Conservation (phyloP, 2,113 vertebrate genomes). For the Epinephelus fuscoguttatus region DNA sequence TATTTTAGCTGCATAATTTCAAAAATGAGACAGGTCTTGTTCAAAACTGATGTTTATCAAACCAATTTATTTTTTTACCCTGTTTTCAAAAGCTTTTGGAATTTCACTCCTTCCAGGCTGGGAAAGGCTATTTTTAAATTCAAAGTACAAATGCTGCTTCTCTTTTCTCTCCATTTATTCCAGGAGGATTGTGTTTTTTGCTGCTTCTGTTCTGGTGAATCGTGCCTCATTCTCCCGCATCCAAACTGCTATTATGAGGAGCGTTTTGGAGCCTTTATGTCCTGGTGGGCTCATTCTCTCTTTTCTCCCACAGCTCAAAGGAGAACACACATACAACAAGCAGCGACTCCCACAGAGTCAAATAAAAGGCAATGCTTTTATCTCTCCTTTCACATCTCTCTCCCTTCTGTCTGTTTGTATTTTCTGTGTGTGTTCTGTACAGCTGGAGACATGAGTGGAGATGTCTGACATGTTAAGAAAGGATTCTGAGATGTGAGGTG, state of each 20-base stretch:
- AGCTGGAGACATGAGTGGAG: neutral
- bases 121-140: neutral
- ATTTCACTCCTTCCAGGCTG: neutral
- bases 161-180: neutral
- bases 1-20: no score
- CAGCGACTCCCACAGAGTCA: conserved; percentile 20
- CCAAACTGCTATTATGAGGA: conserved; percentile 16
- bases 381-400: neutral
- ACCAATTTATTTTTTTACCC: neutral
- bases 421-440: conserved; percentile 17
- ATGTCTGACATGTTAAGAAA: conserved; percentile 22
- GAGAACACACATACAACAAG: conserved; percentile 28
- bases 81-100: neutral
- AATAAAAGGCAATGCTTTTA: conserved; percentile 36
- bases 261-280: conserved; percentile 27
- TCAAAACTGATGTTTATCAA: neutral
- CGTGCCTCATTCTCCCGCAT: neutral
- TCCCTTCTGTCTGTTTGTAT: conserved; percentile 22
- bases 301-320: conserved; percentile 21
- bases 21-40: neutral
- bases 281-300: conserved; percentile 14
- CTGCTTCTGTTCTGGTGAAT: conserved; percentile 10
- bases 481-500: neutral
- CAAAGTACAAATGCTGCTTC: neutral
- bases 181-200: neutral